Percentiles rank a stretch among this genome's conserved stretches.
Conservation (phyloP, 1,140 invertebrate species). For the Oppia nitens region DNA sequence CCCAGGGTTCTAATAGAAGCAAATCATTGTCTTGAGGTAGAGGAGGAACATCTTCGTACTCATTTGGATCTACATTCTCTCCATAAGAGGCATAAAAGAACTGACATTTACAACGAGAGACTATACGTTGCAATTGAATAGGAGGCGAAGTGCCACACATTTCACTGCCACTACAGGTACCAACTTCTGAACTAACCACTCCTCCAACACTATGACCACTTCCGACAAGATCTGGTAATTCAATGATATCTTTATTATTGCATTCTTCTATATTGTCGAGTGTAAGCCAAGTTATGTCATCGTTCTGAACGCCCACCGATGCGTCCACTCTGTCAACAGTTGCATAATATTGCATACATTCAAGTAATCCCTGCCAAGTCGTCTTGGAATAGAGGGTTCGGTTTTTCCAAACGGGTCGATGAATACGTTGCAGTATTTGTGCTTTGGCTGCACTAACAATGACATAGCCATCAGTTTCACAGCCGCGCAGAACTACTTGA, state of each 20-base stretch:
- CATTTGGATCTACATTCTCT: slow-evolving; percentile 52
- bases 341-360: slow-evolving; percentile 98
- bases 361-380: slow-evolving; percentile 81
- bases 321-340: slow-evolving; percentile 75
- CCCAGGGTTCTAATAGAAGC: slow-evolving; percentile 28
- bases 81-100: slow-evolving; percentile 93
- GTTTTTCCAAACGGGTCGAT: slow-evolving; percentile 79
- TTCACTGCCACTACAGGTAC: slow-evolving; percentile 28
- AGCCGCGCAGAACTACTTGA: slow-evolving; percentile 85
- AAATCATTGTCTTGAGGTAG: slow-evolving; percentile 18
- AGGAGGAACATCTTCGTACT: slow-evolving; percentile 43
- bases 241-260: slow-evolving; percentile 35
- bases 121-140: slow-evolving; percentile 76
- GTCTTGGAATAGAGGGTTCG: slow-evolving; percentile 75
- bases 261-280: slow-evolving; percentile 81
- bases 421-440: slow-evolving; percentile 72
- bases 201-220: slow-evolving; percentile 91
- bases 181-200: slow-evolving; percentile 78
- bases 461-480: slow-evolving; percentile 89
- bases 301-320: slow-evolving; percentile 36
- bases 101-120: slow-evolving; percentile 90
- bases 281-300: slow-evolving; percentile 84
- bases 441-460: slow-evolving; percentile 89
- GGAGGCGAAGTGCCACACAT: slow-evolving; percentile 12
- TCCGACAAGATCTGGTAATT: slow-evolving; percentile 73